Percentiles rank a stretch among this genome's conserved stretches.
Evolutionary conservation across 2,888 invertebrate species (phyloP).

Genomic region (Leucophora obtusa): DNA sequence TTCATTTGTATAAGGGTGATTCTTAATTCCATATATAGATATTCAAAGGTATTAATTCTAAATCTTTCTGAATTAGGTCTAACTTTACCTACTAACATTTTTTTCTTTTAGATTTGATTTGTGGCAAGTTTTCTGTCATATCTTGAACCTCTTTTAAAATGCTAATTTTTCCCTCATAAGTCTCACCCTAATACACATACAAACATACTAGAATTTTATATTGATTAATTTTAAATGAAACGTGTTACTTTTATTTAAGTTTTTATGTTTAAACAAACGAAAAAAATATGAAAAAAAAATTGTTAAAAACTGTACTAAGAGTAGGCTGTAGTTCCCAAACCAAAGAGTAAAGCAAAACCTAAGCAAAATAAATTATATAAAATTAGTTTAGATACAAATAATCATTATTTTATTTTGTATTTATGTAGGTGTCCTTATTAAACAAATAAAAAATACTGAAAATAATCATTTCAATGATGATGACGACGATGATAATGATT

Average conservation of each 20-base stretch:
- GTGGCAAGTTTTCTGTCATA: too few species aligned
- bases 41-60: too few species aligned
- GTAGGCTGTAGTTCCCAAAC: constrained; percentile 65
- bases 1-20: too few species aligned
- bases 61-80: too few species aligned
- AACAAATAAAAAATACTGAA: neutral
- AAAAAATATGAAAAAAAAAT: constrained; percentile 13
- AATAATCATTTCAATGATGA: constrained; percentile 28
- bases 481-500: constrained; percentile 26
- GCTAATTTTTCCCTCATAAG: too few species aligned
- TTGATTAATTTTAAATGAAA: constrained; percentile 10
- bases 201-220: constrained; percentile 15
- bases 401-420: constrained; percentile 30
- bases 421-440: constrained; percentile 61
- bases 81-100: too few species aligned
- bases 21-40: too few species aligned
- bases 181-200: constrained; percentile 6
- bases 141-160: too few species aligned
- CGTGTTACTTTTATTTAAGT: constrained; percentile 14
- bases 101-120: too few species aligned
- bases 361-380: constrained; percentile 33
- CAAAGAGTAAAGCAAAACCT: constrained; percentile 56
- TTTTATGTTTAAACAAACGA: neutral
- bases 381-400: constrained; percentile 54
- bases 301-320: constrained; percentile 56